Percentiles rank a stretch among this genome's conserved stretches.
These are phyloP conservation scores for Aphis gossypii DNA, from an alignment of 1,140 invertebrate species.

Conservation along the genomic window DNA sequence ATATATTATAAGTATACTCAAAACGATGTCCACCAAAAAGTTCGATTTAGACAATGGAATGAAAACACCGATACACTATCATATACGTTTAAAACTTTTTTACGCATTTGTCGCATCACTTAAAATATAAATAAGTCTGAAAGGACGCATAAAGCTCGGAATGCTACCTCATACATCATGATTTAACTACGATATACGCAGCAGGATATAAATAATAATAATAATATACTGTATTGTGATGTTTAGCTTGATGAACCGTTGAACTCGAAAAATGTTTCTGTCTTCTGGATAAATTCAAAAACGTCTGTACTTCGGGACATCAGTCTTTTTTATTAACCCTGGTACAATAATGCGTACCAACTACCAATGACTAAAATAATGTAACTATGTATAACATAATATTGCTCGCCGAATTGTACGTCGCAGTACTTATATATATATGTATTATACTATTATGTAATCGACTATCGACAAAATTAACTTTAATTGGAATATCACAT, in stretches of 20 bases:
- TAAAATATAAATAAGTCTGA: not conserved
- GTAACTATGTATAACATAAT: too few relatives aligned
- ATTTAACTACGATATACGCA: too few relatives aligned
- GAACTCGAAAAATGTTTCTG: not conserved
- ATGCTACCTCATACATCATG: not conserved
- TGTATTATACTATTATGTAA: too few relatives aligned
- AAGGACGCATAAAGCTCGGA: not conserved
- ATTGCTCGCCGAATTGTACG: too few relatives aligned
- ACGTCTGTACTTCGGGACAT: not conserved
- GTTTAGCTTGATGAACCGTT: not conserved
- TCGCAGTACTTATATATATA: not conserved
- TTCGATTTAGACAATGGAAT: too few relatives aligned
- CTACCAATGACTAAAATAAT: too few relatives aligned
- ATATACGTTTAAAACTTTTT: not conserved
- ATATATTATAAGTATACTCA: too few relatives aligned
- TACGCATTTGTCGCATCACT: not conserved
- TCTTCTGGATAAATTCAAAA: not conserved
- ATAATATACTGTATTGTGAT: not conserved
- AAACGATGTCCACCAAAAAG: not conserved
- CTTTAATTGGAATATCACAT: not conserved
- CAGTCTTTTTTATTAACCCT: not conserved
- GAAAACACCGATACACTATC: not conserved
- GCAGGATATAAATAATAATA: not conserved
- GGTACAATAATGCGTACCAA: not conserved
- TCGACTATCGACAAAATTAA: not conserved